These are phyloP conservation scores for Motacilla alba DNA, from an alignment of 2,113 vertebrate genomes.

Conservation along the genomic window DNA sequence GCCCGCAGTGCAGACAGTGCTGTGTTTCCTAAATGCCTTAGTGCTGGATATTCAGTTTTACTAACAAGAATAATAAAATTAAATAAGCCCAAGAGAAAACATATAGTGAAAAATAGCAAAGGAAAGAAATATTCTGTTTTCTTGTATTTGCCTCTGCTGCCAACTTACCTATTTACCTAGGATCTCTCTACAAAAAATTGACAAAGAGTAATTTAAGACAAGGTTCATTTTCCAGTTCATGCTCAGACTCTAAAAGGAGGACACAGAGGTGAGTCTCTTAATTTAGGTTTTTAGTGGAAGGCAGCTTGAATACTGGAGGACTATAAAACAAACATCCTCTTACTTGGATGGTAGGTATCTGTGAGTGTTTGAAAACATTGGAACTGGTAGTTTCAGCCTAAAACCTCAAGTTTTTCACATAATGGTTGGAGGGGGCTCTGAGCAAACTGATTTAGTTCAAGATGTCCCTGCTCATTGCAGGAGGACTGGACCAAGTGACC, in stretches of 20 bases:
- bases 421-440: not conserved
- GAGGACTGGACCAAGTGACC: not conserved
- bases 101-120: not conserved
- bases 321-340: not conserved
- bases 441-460: not conserved
- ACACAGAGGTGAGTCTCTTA: not conserved
- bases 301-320: not conserved
- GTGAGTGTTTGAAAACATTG: not conserved
- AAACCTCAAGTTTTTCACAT: not conserved
- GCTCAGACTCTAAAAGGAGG: not conserved
- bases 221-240: not conserved
- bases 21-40: not conserved
- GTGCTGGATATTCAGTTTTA: not conserved
- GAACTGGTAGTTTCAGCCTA: not conserved
- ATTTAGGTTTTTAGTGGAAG: not conserved
- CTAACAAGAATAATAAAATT: constrained; percentile 5
- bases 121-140: not conserved
- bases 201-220: not conserved
- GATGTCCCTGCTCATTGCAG: not conserved
- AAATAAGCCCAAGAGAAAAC: not conserved
- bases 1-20: not conserved
- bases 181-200: not conserved
- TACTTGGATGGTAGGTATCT: not conserved
- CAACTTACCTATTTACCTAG: not conserved
- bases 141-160: not conserved